Base-by-base conservation (phyloP, 2,888 invertebrate species). In the Panzeria rudis region DNA sequence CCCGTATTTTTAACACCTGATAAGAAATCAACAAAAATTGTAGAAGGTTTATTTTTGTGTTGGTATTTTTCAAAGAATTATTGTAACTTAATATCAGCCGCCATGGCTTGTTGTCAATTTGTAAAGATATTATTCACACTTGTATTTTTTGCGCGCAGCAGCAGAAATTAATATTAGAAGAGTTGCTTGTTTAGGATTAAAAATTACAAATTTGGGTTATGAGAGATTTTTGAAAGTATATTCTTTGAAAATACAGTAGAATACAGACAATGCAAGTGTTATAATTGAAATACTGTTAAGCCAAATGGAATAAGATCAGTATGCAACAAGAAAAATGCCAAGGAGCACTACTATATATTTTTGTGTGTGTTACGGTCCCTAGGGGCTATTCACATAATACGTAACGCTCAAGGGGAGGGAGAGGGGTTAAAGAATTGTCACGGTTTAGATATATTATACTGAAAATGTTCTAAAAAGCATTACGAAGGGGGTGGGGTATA, bases 1-100 rank as follows among this genome's bases (percentile, higher is more conserved):
- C 29, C 41, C 50, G 66, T 38, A 44, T 66, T 52, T 47, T 47
- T 59, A 59, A 32, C 50, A 61, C 52, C 50, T 41, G 73, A 68
- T 73, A 59, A 38, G n/a, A 81, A 23, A 73, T 68, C 59, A 68
- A 66, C 41, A 29, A 59, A 61, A 15, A 66, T 23, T 41, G 32
- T 56, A 62, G 35, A 64, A 23, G 8, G 23, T n/a, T n/a, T n/a
- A n/a, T n/a, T n/a, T n/a, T n/a, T n/a, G n/a, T n/a, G n/a, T 13
- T 23, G 20, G n/a, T 2, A 8, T 50, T 11, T 56, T 54, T 29
- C 54, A 17, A 35, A 11, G 35, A 59, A 35, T 17, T n/a, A n/a
- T n/a, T 32, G 11, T 17, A 59, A 59, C 7, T 35, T 35, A 17
- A 32, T 47, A 73, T 13, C 38, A 54, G 41, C 64, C 23, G 25